Percentiles rank a stretch among this genome's conserved stretches.
These are phyloP conservation scores for Hipposideros larvatus DNA, from an alignment of 2,797 vertebrate genomes.

Conservation along the genomic window DNA sequence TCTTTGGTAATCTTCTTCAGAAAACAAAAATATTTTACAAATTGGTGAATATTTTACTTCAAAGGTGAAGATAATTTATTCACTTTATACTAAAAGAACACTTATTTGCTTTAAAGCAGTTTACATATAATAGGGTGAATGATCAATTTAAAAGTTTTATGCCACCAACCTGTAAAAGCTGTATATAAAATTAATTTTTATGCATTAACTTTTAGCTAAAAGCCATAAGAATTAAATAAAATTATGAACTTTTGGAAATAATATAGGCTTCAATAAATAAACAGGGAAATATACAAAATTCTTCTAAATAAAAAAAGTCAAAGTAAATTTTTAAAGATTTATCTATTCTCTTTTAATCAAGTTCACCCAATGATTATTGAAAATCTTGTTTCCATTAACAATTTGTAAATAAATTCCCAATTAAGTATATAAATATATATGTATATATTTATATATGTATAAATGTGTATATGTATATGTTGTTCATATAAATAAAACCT, in stretches of 20 bases:
- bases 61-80: not conserved
- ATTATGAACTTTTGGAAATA: not conserved
- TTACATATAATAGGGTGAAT: not conserved
- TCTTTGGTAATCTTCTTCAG: conserved; percentile 1
- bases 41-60: conserved; percentile 37
- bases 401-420: conserved; percentile 3
- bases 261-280: not conserved
- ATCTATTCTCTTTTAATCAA: not conserved
- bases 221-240: conserved; percentile 4
- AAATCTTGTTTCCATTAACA: not conserved
- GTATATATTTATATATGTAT: not conserved
- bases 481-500: not conserved
- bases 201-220: not conserved
- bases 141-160: not conserved
- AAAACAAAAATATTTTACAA: conserved; percentile 46
- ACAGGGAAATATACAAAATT: not conserved
- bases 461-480: not conserved
- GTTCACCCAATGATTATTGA: not conserved
- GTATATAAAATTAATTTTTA: not conserved
- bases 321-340: not conserved
- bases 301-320: conserved; percentile 10
- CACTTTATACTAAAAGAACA: conserved; percentile 1
- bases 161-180: not conserved
- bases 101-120: not conserved
- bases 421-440: not conserved